Conservation (phyloP, 1,140 invertebrate genomes). For the Drosophila nigrodunni region DNA sequence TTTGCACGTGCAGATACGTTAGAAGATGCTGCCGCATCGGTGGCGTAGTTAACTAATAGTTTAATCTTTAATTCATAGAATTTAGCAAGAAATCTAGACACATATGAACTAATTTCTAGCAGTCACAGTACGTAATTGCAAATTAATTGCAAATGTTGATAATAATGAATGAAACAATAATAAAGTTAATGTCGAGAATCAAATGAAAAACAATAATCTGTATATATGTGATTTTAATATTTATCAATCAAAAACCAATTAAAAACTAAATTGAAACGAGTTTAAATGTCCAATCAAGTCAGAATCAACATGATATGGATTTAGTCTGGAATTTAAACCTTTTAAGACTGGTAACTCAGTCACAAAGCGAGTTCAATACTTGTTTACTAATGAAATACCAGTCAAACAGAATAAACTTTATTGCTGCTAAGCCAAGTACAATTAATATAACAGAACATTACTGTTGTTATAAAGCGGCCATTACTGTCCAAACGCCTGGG, state of each 20-base stretch:
- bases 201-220: background rate
- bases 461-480: too few species aligned
- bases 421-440: too few species aligned
- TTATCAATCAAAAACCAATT: background rate
- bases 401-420: too few species aligned
- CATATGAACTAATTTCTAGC: constrained; percentile 59
- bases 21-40: constrained; percentile 49
- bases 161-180: constrained; percentile 82
- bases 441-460: too few species aligned
- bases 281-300: constrained; percentile 28
- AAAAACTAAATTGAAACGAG: constrained; percentile 16
- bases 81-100: constrained; percentile 63
- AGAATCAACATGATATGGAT: too few species aligned
- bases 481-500: too few species aligned
- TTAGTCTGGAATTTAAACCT: too few species aligned
- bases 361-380: too few species aligned
- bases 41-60: constrained; percentile 44
- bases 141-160: constrained; percentile 83
- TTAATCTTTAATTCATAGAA: constrained; percentile 55
- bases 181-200: constrained; percentile 65
- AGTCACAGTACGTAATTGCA: constrained; percentile 80
- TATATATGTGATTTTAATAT: background rate
- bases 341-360: too few species aligned
- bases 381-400: too few species aligned
- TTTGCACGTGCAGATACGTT: constrained; percentile 86